Evolutionary conservation across 2,888 invertebrate species (phyloP).

Genomic region (Poecilobothrus nobilitatus): DNA sequence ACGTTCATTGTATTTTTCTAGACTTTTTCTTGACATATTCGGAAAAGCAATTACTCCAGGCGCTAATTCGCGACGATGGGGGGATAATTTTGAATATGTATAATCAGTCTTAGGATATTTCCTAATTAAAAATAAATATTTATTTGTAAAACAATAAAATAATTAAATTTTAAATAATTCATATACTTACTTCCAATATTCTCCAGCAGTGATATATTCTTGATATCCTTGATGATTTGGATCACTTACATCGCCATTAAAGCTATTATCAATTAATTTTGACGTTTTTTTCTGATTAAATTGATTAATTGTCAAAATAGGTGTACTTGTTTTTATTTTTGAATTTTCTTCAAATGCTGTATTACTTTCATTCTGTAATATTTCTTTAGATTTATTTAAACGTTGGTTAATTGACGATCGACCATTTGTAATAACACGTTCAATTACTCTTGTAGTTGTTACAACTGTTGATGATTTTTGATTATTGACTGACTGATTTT

Average conservation of each 20-base stretch:
- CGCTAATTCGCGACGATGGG: slow-evolving; percentile 68
- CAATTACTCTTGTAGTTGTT: slow-evolving; percentile 31
- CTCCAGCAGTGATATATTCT: slow-evolving; percentile 67
- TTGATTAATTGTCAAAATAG: slow-evolving; percentile 19
- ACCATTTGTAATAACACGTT: slow-evolving; percentile 7
- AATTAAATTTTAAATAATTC: not conserved
- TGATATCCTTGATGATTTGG: slow-evolving; percentile 57
- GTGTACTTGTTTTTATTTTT: slow-evolving; percentile 21
- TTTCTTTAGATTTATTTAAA: slow-evolving; percentile 31
- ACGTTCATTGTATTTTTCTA: slow-evolving; percentile 51
- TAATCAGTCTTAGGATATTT: slow-evolving; percentile 86
- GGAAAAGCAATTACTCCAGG: slow-evolving; percentile 77
- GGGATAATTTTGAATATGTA: slow-evolving; percentile 76
- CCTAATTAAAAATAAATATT: slow-evolving; percentile 46
- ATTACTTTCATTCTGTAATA: slow-evolving; percentile 35
- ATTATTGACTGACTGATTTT: slow-evolving; percentile 11
- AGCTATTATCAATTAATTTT: not conserved
- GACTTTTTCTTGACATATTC: slow-evolving; percentile 76
- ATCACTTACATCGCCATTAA: slow-evolving; percentile 30
- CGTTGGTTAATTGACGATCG: not conserved
- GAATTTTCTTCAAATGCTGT: slow-evolving; percentile 31
- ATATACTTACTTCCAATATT: slow-evolving; percentile 74
- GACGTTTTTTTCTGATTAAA: slow-evolving; percentile 19
- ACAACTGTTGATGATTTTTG: slow-evolving; percentile 17
- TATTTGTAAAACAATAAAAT: slow-evolving; percentile 15